Conservation (phyloP, 2,797 vertebrate genomes). For the Carapus acus region DNA sequence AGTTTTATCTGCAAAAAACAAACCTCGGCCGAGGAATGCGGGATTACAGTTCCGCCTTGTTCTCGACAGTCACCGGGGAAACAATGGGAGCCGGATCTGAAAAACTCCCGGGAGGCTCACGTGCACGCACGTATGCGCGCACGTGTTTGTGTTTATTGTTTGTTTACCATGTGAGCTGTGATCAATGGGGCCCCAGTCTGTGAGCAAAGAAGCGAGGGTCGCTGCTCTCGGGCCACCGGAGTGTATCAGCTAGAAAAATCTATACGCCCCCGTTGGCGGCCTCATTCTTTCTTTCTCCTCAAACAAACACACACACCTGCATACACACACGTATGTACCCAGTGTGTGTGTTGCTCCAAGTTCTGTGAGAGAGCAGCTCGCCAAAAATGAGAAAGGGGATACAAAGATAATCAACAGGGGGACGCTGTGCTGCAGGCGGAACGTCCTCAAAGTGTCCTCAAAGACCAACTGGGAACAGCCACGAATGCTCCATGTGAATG, state of each 20-base stretch:
- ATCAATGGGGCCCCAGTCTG: conserved; percentile 47
- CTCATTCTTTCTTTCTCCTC: conserved; percentile 43
- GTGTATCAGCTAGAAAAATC: conserved; percentile 43
- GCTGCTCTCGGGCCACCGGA: conserved; percentile 30
- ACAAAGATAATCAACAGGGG: no score
- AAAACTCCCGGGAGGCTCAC: conserved; percentile 26
- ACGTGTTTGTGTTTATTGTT: conserved; percentile 4
- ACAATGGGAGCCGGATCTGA: not conserved
- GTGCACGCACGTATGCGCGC: conserved; percentile 6
- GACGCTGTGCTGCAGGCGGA: no score
- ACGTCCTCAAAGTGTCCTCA: no score
- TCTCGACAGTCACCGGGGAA: no score
- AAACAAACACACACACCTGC: conserved; percentile 14
- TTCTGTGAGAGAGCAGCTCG: no score
- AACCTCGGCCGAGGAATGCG: conserved; percentile 30
- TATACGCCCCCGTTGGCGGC: conserved; percentile 38
- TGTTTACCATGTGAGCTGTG: conserved; percentile 45
- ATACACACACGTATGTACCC: conserved; percentile 1
- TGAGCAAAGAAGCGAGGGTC: conserved; percentile 40
- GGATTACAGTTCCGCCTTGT: conserved; percentile 23
- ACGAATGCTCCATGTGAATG: no score
- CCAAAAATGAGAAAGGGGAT: no score
- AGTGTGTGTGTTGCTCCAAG: no score
- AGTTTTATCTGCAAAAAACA: conserved; percentile 50
- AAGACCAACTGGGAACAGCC: no score